These are phyloP conservation scores for Streptopelia turtur DNA, from an alignment of 2,797 vertebrate genomes.

Conservation along the genomic window DNA sequence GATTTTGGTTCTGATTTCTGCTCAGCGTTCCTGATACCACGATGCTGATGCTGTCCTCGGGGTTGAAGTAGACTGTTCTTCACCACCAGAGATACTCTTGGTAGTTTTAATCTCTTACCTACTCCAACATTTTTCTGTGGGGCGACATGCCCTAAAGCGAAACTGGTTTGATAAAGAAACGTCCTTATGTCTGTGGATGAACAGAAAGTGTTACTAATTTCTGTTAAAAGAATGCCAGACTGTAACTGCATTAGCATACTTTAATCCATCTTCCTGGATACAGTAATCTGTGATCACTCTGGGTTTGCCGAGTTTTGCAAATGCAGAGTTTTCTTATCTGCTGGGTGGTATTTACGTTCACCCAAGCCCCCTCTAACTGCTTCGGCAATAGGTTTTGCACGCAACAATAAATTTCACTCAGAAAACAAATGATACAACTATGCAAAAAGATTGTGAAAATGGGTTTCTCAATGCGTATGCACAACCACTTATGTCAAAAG, in stretches of 20 bases:
- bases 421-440: neutral
- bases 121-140: neutral
- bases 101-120: neutral
- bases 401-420: neutral
- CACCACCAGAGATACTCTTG: neutral
- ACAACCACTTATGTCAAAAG: neutral
- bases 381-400: neutral
- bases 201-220: neutral
- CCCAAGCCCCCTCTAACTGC: neutral
- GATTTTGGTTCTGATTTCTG: neutral
- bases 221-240: neutral
- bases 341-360: neutral
- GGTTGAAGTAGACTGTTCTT: neutral
- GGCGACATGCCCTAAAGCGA: neutral
- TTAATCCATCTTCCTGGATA: neutral
- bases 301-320: neutral
- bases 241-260: neutral
- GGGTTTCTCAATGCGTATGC: neutral
- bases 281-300: neutral
- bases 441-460: neutral
- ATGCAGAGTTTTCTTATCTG: neutral
- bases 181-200: fast-evolving
- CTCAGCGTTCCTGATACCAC: fast-evolving
- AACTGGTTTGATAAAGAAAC: neutral
- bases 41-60: fast-evolving